Base-by-base conservation (phyloP, 2,888 invertebrate genomes). In the Trilocha varians region DNA sequence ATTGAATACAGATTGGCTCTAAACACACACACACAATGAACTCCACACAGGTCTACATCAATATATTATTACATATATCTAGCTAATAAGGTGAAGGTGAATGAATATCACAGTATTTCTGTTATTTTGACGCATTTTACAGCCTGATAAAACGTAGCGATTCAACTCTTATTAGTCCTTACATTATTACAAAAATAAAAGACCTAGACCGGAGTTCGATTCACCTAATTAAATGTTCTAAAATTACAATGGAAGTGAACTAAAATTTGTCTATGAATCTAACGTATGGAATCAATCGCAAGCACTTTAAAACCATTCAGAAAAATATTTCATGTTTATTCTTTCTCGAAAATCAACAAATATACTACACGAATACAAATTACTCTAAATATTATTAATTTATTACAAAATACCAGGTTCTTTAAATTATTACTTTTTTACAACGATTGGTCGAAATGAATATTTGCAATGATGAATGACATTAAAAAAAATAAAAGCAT, bases 91-190 rank as follows among this genome's bases (percentile, higher is more conserved):
- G 64, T 69, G 69, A 73, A 70, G 67, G 68, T 70, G 70, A 77
- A 78, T 72, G 69, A 70, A 71, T 80, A 80, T 82, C 80, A 82
- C 82, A 82, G 78, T 77, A 78, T 65, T 72, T 73, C 69, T 66
- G 67, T 73, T 70, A 66, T 62, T 65, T 65, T 66, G 59, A 65
- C 59, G 62, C 62, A 62, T 56, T 55, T 56, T 55, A 53, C 48
- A 48, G 45, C 42, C 55, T 53, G 56, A 51, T 56, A 44, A 49
- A 47, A 49, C 47, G 56, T 52, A 56, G 54, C 45, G 49, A 40
- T 52, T 57, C 44, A 54, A 51, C 53, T 55, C 52, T 53, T 54
- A 52, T 50, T 48, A 60, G 64, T 54, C 47, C 52, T 62, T 67
- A 65, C 50, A 60, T 55, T 57, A 61, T 67, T 64, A 67, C 50